phyloP scores from a whole-genome alignment of 2,888 invertebrate genomes.

The Auanema freiburgensis region DNA sequence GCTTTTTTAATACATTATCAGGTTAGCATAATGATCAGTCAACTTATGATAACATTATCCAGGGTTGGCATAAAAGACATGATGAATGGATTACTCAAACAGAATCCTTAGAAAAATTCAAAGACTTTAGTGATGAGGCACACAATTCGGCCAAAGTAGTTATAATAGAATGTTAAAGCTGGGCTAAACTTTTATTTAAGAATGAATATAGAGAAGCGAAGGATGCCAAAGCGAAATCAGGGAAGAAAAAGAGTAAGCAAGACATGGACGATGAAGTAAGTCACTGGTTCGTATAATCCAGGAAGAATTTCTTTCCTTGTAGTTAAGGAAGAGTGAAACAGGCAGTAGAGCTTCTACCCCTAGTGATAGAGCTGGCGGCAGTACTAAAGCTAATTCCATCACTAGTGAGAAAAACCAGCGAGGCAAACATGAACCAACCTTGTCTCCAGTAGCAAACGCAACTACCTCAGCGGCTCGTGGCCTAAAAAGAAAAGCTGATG shows the following conservation, averaged over 20 bases:
- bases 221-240: constrained; percentile 4
- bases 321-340: constrained; percentile 12
- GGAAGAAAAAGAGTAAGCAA: background rate
- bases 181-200: background rate
- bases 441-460: constrained; percentile 3
- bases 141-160: constrained; percentile 3
- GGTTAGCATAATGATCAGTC: constrained; percentile 1
- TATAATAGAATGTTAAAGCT: background rate
- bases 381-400: constrained; percentile 16
- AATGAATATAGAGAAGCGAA: constrained; percentile 1
- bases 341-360: constrained; percentile 18
- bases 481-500: constrained; percentile 4
- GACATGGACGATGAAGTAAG: background rate
- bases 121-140: constrained; percentile 9
- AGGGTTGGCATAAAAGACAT: constrained; percentile 32
- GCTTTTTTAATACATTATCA: constrained; percentile 26
- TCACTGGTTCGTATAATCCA: background rate
- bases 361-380: constrained; percentile 4
- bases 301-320: background rate
- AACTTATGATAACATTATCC: background rate
- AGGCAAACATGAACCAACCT: constrained; percentile 7
- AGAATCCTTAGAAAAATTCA: background rate
- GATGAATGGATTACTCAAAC: constrained; percentile 21
- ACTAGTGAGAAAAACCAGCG: background rate
- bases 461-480: background rate